phyloP scores from a whole-genome alignment of 2,113 vertebrate genomes.

The Riparia riparia region DNA sequence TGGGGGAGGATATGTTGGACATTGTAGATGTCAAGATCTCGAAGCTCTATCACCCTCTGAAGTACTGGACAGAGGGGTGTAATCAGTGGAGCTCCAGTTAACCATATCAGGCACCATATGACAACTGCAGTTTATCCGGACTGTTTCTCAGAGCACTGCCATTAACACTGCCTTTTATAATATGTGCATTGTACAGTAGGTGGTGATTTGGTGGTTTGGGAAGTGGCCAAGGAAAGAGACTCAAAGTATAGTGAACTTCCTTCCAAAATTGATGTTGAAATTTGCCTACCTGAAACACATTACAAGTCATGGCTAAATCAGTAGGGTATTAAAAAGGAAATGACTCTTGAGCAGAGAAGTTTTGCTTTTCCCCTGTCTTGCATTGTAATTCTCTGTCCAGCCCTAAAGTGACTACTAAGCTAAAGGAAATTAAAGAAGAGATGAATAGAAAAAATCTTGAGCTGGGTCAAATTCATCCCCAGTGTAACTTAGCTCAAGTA shows the following conservation, averaged over 20 bases:
- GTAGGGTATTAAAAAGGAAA: conserved; percentile 70
- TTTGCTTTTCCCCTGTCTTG: conserved; percentile 49
- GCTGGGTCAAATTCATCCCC: conserved; percentile 65
- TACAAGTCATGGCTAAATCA: conserved; percentile 62
- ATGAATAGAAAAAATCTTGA: conserved; percentile 61
- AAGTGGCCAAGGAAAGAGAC: conserved; percentile 35
- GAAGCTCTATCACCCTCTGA: background rate
- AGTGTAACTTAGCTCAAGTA: conserved; percentile 58
- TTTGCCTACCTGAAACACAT: conserved; percentile 71
- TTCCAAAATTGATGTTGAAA: conserved; percentile 70
- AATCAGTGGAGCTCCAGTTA: background rate
- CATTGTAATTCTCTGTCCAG: conserved; percentile 62
- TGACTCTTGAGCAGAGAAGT: conserved; percentile 53
- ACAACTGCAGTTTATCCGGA: conserved; percentile 7
- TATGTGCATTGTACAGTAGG: conserved; percentile 24
- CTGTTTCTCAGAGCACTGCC: background rate
- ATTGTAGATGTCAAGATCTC: background rate
- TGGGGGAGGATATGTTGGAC: background rate
- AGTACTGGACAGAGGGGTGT: background rate
- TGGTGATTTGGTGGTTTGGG: conserved; percentile 67
- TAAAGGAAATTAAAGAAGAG: conserved; percentile 72
- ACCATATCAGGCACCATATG: background rate
- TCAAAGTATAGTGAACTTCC: conserved; percentile 29
- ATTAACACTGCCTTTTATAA: conserved; percentile 29
- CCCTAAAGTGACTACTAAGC: conserved; percentile 58